phyloP scores from a whole-genome alignment of 37 sponge, comb jelly and placozoan genomes.

The Hormiphora californensis region DNA sequence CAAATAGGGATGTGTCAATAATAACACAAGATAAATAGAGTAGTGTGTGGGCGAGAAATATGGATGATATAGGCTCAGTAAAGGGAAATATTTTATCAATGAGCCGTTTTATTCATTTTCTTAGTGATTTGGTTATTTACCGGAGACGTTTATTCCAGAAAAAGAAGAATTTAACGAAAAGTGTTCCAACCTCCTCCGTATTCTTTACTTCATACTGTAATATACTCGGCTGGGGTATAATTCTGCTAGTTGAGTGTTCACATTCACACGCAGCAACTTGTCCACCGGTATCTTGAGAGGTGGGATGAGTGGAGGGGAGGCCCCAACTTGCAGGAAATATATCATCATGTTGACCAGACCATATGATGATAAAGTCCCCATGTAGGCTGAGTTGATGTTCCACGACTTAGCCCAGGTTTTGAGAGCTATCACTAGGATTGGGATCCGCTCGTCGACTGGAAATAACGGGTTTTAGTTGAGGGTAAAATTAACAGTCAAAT shows the following conservation, averaged over 20 bases:
- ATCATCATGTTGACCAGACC: conserved; percentile 50
- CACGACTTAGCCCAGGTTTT: conserved; percentile 56
- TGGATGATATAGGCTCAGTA: too few species aligned
- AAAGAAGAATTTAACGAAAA: conserved; percentile 19
- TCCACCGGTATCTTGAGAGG: conserved; percentile 27
- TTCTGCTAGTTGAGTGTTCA: neutral
- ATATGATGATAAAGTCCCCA: conserved; percentile 55
- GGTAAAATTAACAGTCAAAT: too few species aligned
- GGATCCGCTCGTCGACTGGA: conserved; percentile 53
- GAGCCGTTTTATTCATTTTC: too few species aligned
- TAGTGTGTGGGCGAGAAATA: too few species aligned
- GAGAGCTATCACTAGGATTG: conserved; percentile 32
- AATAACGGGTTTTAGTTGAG: neutral
- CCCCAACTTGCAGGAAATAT: conserved; percentile 55
- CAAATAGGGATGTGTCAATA: too few species aligned
- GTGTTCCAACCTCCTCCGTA: neutral
- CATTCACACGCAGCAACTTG: neutral
- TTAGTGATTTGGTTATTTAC: too few species aligned
- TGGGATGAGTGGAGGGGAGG: conserved; percentile 46
- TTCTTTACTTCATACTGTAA: conserved; percentile 26
- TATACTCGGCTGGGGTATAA: neutral
- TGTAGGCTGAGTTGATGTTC: conserved; percentile 47
- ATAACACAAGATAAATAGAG: too few species aligned
- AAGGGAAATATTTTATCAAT: too few species aligned
- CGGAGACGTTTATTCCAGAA: conserved; percentile 19